Percentiles rank a stretch among this genome's conserved stretches.
Conservation (phyloP, 2,888 invertebrate species). For the Eupelmus urozonus region DNA sequence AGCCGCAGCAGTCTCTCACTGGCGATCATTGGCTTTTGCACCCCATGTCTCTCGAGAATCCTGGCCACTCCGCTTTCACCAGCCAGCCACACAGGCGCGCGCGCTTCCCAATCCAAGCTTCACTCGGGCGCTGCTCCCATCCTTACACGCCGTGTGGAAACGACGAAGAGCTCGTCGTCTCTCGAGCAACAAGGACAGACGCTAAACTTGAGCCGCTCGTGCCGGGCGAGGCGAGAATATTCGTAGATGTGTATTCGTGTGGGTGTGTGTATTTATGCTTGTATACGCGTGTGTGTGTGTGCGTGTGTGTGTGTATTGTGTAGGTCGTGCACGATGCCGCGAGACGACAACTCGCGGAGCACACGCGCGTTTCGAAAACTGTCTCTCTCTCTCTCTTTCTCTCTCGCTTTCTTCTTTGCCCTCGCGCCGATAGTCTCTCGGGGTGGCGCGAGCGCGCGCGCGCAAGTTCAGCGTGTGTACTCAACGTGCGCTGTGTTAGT, state of each 20-base stretch:
- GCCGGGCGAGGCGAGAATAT: not conserved
- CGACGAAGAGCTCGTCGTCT: too few relatives aligned
- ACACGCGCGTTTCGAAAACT: not conserved
- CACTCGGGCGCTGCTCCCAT: too few relatives aligned
- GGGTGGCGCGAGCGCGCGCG: not conserved
- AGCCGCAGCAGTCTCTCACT: too few relatives aligned
- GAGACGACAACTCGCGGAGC: not conserved
- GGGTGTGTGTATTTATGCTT: not conserved
- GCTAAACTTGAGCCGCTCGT: too few relatives aligned
- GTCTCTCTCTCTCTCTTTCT: not conserved
- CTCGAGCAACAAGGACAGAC: not conserved
- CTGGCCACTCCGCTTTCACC: not conserved
- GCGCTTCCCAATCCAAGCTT: not conserved
- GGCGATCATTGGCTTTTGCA: too few relatives aligned
- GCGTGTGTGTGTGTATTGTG: too few relatives aligned
- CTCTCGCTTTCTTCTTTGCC: constrained; percentile 1
- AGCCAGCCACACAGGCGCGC: constrained; percentile 9
- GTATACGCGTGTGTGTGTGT: not conserved
- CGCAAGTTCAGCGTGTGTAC: constrained; percentile 14
- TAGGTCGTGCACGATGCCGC: not conserved
- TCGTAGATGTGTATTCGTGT: not conserved
- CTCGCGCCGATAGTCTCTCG: not conserved
- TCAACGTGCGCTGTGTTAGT: too few relatives aligned
- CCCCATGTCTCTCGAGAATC: too few relatives aligned
- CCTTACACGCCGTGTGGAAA: too few relatives aligned